These are phyloP conservation scores for Xylocampa areola DNA, from an alignment of 2,888 invertebrate genomes.

Conservation along the genomic window DNA sequence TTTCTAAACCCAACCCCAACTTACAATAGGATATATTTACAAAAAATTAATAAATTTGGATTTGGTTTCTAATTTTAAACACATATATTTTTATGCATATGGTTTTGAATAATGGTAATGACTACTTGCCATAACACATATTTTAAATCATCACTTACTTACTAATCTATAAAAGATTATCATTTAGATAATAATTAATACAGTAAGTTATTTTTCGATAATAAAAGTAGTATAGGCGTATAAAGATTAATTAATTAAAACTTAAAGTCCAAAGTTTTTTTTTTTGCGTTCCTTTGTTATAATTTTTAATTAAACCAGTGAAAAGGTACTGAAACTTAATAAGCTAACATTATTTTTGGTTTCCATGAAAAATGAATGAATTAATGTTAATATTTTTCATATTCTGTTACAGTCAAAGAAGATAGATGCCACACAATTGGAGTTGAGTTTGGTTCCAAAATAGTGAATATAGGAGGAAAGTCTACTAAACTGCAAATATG, in stretches of 20 bases:
- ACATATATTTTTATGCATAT: too few species aligned
- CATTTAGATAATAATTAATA: conserved; percentile 3
- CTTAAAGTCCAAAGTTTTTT: neutral
- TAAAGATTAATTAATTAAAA: neutral
- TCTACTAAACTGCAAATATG: conserved; percentile 95
- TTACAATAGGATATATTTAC: too few species aligned
- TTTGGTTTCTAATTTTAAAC: too few species aligned
- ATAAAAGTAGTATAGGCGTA: conserved; percentile 1
- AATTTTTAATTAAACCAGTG: too few species aligned
- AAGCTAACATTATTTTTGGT: too few species aligned
- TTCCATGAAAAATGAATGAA: too few species aligned
- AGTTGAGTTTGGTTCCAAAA: conserved; percentile 96
- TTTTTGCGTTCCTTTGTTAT: too few species aligned
- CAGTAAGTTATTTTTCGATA: conserved; percentile 30
- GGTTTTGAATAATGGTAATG: too few species aligned
- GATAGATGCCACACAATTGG: conserved; percentile 96
- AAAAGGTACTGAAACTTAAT: too few species aligned
- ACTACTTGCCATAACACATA: neutral
- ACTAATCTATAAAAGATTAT: neutral
- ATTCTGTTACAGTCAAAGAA: conserved; percentile 91
- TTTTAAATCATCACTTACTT: neutral
- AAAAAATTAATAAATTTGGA: too few species aligned
- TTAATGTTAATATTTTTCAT: neutral
- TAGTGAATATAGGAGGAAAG: conserved; percentile 95
- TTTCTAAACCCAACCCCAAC: too few species aligned